Base-by-base conservation (phyloP, 2,797 vertebrate species). In the Vipera ursinii region DNA sequence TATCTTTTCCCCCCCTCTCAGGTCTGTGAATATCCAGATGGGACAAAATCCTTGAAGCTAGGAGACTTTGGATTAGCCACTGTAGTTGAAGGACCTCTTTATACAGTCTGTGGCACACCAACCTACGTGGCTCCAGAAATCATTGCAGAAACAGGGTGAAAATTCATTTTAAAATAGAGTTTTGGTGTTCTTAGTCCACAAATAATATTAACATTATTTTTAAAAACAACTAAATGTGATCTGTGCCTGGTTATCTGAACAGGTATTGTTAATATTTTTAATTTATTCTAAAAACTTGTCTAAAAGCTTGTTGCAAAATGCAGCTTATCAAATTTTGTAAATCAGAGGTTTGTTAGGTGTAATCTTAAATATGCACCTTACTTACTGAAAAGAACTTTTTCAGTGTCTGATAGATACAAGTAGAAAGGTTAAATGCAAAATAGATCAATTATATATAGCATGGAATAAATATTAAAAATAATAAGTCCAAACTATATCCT, bases 101-200 rank as follows among this genome's bases (percentile, higher is more conserved):
- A 98, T 93, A 99, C 99, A 0, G 99, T 99, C 55, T 99, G 99
- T 92, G 99, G 99, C 51, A 99, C 99, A 0, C 99, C 99, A 0
- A 99, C 99, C 0, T 99, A 99, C 0, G 99, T 99, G 94, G 99
- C 99, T 94, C 99, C 99, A 44, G 99, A 99, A 96, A 99, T 99
- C 96, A 99, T 99, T 89, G 97, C 98, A 3, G 99, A 99, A 95
- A 98, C 98, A 1, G 99, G 99, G 99, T 99, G 94, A 98, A 98
- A 26, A 85, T 55, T 28, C 20, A 78, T 92, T 88, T 93, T 86
- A 1, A 55, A 63, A 14, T 56, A 24, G 6, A 55, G 4, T 92
- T 56, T 89, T 15, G 85, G 15, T 92, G 17, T 88, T 55, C 9
- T 88, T 91, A 13, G 14, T 56, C 3, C 4, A 88, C 12, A 61